Base-by-base conservation (phyloP, 2,888 invertebrate genomes). In the Litoditis marina region DNA sequence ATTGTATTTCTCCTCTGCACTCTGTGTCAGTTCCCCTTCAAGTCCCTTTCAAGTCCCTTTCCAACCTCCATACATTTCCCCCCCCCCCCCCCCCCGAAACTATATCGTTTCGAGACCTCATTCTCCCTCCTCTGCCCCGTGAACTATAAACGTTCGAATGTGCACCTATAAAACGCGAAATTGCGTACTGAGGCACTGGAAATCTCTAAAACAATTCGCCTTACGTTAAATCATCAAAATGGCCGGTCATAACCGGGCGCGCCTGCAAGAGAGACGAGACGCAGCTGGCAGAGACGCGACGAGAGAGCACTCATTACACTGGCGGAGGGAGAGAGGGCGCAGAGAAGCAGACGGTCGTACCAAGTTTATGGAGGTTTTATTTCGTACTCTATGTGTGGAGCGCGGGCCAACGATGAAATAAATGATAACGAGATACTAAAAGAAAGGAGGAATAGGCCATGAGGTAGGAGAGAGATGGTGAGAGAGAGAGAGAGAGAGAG, bases 211-310 rank as follows among this genome's bases (percentile, higher is more conserved):
- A 57, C 57, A 57, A 57, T 57, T 47, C 49, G 19, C 39, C 49
- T 47, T 47, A 57, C 57, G 47, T 57, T 57, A 57, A 57, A 57
- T 57, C 57, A 57, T 57, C 57, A 57, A 49, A 57, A 57, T 57
- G 47, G 49, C 57, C n/a, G 49, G 57, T 34, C 49, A 57, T 57
- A 57, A 57, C 57, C 25, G 57, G 47, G 57, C 57, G 57, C 57
- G 57, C 34, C 32, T 34, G 30, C 49, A 47, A 57, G 47, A 57
- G 30, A 57, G 25, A 30, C 47, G 57, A 47, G 57, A 57, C 42
- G 55, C 27, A 42, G 44, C 42, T 30, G 55, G 55, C 46, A 42
- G 30, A n/a, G n/a, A 55, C 36, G 36, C 27, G 44, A 30, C 30
- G n/a, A 28, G 31, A 42, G 30, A 25, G 42, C 42, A 42, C 42